A percentile compares a stretch with the other conserved stretches of the same genome.
Conservation (phyloP, 92 coral and sea anemone species). For the Actinernus sp. region DNA sequence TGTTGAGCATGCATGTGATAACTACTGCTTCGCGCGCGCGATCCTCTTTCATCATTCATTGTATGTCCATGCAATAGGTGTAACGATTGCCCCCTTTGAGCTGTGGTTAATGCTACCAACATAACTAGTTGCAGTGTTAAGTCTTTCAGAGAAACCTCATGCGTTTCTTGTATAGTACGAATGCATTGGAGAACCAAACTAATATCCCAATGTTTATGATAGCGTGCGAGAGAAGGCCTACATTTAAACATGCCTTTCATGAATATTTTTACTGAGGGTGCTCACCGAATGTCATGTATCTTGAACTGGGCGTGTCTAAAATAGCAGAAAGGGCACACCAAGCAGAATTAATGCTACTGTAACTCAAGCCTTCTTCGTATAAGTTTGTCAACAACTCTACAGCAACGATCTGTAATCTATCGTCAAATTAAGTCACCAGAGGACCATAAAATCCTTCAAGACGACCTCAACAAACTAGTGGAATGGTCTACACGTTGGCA, state of each 20-base stretch:
- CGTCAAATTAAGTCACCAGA: no score
- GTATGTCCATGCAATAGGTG: constrained; percentile 14
- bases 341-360: constrained; percentile 56
- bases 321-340: constrained; percentile 52
- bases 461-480: no score
- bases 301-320: no score
- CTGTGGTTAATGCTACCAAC: constrained; percentile 12
- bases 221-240: no score
- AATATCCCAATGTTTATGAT: constrained; percentile 33
- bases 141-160: constrained; percentile 16
- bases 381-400: constrained; percentile 48
- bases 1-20: constrained; percentile 10
- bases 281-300: constrained; percentile 39
- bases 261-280: constrained; percentile 43
- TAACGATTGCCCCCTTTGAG: constrained; percentile 18
- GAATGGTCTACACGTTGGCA: no score
- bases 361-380: constrained; percentile 28
- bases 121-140: constrained; percentile 14
- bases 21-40: no score
- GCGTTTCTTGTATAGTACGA: neutral
- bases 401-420: no score
- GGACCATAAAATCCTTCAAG: no score
- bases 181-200: constrained; percentile 14
- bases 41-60: constrained; percentile 10
- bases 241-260: constrained; percentile 57